A percentile compares a stretch with the other conserved stretches of the same genome.
Evolutionary conservation across 2,113 vertebrate species (phyloP).

Genomic region (Gambusia holbrooki): DNA sequence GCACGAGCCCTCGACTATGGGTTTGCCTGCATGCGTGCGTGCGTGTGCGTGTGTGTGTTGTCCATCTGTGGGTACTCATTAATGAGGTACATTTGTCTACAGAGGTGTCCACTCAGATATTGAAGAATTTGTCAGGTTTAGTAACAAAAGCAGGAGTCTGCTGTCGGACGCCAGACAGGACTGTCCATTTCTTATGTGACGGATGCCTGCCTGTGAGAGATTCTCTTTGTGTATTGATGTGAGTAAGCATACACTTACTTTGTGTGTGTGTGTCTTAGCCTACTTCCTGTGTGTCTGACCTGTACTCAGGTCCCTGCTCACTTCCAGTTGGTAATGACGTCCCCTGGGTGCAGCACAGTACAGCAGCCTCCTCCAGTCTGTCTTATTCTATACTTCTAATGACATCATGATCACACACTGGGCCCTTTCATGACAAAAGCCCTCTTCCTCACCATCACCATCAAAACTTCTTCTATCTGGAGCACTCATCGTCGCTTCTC

Average conservation of each 20-base stretch:
- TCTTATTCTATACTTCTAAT: constrained; percentile 77
- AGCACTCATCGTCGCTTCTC: constrained; percentile 22
- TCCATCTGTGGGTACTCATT: constrained; percentile 68
- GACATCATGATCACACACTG: constrained; percentile 78
- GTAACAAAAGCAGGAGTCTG: constrained; percentile 57
- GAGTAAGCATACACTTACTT: constrained; percentile 13
- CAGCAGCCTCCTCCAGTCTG: constrained; percentile 70
- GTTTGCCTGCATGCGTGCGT: constrained; percentile 1
- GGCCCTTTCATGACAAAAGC: constrained; percentile 72
- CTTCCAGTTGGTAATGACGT: constrained; percentile 78
- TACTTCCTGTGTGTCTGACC: constrained; percentile 72
- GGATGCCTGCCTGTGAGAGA: constrained; percentile 49
- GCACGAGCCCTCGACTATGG: constrained; percentile 46
- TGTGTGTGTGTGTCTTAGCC: constrained; percentile 19
- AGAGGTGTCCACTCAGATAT: constrained; percentile 73
- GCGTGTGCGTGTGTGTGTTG: constrained; percentile 25
- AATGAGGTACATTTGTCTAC: constrained; percentile 72
- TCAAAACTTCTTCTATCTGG: constrained; percentile 54
- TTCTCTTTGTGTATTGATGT: constrained; percentile 19
- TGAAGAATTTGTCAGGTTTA: constrained; percentile 67
- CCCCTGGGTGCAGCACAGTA: constrained; percentile 68
- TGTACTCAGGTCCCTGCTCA: constrained; percentile 69
- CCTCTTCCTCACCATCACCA: constrained; percentile 65
- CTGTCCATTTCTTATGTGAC: constrained; percentile 73
- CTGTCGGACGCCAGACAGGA: constrained; percentile 64